phyloP scores from a whole-genome alignment of 1,140 invertebrate species.

The Parapsyche elsis region DNA sequence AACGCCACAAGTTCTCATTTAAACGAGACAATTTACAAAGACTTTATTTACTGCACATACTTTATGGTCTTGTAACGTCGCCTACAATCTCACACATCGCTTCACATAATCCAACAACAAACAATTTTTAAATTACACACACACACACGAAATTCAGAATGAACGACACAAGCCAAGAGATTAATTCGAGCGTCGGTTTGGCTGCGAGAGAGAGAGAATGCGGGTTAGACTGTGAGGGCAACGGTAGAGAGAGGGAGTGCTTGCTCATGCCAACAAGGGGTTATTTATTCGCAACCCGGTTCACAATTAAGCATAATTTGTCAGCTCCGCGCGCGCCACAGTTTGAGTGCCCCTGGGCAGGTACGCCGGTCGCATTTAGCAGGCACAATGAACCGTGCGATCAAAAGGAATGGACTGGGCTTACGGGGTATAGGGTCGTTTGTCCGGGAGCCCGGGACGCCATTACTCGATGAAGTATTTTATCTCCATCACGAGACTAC shows the following conservation, averaged over 20 bases:
- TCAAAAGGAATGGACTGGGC: constrained; percentile 39
- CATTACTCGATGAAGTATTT: constrained; percentile 44
- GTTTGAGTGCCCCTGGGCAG: constrained; percentile 33
- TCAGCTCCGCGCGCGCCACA: constrained; percentile 4
- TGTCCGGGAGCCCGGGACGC: constrained; percentile 34
- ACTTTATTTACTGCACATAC: no score
- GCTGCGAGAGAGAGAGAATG: no score
- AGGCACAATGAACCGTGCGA: constrained; percentile 44
- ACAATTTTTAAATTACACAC: no score
- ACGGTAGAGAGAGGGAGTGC: background rate
- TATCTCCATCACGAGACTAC: constrained; percentile 40
- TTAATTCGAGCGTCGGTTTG: no score
- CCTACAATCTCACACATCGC: no score
- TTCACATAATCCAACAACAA: no score
- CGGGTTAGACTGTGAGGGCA: no score
- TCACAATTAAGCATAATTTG: constrained; percentile 39
- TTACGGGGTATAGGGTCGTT: constrained; percentile 32
- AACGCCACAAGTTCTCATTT: no score
- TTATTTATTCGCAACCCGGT: constrained; percentile 23
- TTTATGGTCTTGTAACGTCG: no score
- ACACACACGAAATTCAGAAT: no score
- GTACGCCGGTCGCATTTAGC: constrained; percentile 40
- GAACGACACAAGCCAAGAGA: no score
- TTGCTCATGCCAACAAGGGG: constrained; percentile 29
- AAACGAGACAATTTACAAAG: no score